Conservation (phyloP, 2,888 invertebrate species). For the Pseudoips prasinana region DNA sequence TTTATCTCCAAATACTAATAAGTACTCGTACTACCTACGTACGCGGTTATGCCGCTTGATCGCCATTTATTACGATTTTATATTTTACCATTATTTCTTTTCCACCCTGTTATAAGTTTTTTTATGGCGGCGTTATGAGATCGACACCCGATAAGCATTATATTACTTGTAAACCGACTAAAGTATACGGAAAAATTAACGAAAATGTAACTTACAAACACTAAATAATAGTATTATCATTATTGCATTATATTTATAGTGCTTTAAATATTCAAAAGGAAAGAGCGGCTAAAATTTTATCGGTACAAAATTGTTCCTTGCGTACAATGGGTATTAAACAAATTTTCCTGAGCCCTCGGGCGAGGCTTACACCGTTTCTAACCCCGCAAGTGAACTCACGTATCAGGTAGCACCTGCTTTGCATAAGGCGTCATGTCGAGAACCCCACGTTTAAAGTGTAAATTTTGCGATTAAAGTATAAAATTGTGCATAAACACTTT, state of each 20-base stretch:
- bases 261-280: constrained; percentile 32
- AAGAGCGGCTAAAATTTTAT: constrained; percentile 14
- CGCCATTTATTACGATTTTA: constrained; percentile 60
- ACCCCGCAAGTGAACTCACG: constrained; percentile 49
- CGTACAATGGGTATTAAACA: constrained; percentile 25
- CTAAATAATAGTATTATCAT: constrained; percentile 42
- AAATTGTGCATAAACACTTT: constrained; percentile 65
- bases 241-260: constrained; percentile 40
- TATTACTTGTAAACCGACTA: constrained; percentile 38
- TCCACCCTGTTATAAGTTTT: constrained; percentile 63
- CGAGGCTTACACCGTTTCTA: constrained; percentile 47
- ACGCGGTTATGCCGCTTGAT: constrained; percentile 52
- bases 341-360: constrained; percentile 34
- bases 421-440: constrained; percentile 78
- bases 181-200: constrained; percentile 40
- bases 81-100: constrained; percentile 57
- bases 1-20: constrained; percentile 82
- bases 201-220: constrained; percentile 49
- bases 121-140: constrained; percentile 68
- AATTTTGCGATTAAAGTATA: constrained; percentile 77
- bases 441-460: constrained; percentile 73
- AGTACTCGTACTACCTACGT: constrained; percentile 69
- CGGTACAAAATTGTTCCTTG: constrained; percentile 32
- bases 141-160: constrained; percentile 56
- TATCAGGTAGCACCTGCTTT: constrained; percentile 81